These are phyloP conservation scores for Chloroceryle amazona DNA, from an alignment of 2,797 vertebrate species.

Conservation along the genomic window DNA sequence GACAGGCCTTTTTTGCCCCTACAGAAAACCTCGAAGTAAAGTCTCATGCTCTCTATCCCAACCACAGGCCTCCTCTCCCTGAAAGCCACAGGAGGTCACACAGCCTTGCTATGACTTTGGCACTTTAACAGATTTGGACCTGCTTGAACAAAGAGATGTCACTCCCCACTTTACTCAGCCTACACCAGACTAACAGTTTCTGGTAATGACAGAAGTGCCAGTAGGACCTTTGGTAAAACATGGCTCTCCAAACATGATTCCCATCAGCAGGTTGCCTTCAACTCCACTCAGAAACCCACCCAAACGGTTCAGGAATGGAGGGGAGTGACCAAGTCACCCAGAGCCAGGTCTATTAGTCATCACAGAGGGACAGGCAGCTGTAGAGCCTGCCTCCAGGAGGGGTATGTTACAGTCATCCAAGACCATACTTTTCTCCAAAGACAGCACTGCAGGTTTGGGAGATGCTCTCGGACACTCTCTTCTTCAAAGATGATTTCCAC, in stretches of 20 bases:
- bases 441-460: neutral
- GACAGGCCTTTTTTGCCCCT: neutral
- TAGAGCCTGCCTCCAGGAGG: neutral
- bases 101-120: neutral
- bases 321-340: neutral
- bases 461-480: neutral
- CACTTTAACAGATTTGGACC: neutral
- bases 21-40: neutral
- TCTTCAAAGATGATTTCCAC: neutral
- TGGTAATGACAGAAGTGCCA: neutral
- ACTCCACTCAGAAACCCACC: neutral
- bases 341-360: neutral
- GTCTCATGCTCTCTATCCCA: rapidly evolving
- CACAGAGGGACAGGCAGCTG: neutral
- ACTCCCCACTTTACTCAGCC: neutral
- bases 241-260: neutral
- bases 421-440: neutral
- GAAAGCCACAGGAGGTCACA: neutral
- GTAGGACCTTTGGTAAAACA: neutral
- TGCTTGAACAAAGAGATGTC: neutral
- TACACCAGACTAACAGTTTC: neutral
- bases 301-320: neutral
- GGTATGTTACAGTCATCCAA: neutral
- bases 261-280: neutral
- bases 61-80: neutral